These are phyloP conservation scores for Helicoverpa zea DNA, from an alignment of 1,140 invertebrate species.

Conservation along the genomic window DNA sequence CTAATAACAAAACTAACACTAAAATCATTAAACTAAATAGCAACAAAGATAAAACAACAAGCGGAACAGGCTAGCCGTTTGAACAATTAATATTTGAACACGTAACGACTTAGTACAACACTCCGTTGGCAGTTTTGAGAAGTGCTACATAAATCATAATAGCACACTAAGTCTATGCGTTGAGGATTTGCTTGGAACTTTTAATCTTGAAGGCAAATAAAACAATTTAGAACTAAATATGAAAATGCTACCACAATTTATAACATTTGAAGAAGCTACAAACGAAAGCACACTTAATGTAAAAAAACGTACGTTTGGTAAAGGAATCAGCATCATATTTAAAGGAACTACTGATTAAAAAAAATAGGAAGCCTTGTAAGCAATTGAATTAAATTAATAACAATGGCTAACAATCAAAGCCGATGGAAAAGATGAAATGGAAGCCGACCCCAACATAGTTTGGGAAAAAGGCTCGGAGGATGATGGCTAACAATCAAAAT, in stretches of 20 bases:
- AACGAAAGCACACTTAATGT: no score
- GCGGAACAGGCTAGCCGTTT: conserved; percentile 2
- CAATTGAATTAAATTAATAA: background rate
- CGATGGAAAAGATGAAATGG: no score
- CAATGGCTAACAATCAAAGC: background rate
- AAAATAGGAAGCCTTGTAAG: no score
- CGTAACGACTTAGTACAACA: conserved; percentile 25
- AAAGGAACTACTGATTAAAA: no score
- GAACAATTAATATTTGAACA: conserved; percentile 40
- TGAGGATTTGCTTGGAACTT: background rate
- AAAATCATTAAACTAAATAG: conserved; percentile 21
- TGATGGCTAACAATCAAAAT: background rate
- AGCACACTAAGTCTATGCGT: background rate
- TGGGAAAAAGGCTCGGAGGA: no score
- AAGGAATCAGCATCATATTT: no score
- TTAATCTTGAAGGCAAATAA: no score
- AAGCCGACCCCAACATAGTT: no score
- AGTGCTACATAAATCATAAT: conserved; percentile 33
- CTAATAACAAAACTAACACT: background rate
- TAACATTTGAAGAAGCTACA: no score
- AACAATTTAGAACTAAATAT: no score
- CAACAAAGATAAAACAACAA: conserved; percentile 1
- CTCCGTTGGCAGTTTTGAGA: conserved; percentile 31
- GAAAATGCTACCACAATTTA: no score
- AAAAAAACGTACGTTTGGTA: no score